Base-by-base conservation (phyloP, 2,888 invertebrate species). In the Rhamnusium bicolor region DNA sequence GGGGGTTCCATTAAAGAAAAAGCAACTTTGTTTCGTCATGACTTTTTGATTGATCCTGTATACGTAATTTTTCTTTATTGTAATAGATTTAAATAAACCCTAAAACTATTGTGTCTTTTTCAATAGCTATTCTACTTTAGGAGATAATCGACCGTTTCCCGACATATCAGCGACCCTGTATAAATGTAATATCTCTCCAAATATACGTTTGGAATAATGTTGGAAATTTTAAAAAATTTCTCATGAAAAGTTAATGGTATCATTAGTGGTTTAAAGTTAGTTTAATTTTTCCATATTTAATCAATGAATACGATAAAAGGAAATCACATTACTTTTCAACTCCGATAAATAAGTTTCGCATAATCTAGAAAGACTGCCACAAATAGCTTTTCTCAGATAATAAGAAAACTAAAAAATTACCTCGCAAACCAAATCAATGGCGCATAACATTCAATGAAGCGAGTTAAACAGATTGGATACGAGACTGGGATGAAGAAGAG, bases 391-490 rank as follows among this genome's bases (percentile, higher is more conserved):
- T 75, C 73, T 75, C 79, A 72, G 76, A 76, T 78, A 78, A 79
- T 78, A 80, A 83, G 83, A 82, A 84, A 84, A 81, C 82, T 80
- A 84, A 86, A 85, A 86, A 85, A 85, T 85, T 83, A 84, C 84
- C 81, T 82, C 81, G 81, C 80, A 81, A 84, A 85, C 84, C 85
- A 81, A 86, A 83, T 84, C 86, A 87, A 87, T 86, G 86, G 86
- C 84, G 86, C 85, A 85, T 85, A 82, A 84, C 83, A 86, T 84
- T 86, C 87, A 86, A 86, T 87, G 87, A 86, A 86, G 85, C 86
- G 85, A 81, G 82, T 79, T 86, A 86, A 87, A 87, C 85, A 87
- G 87, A 87, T 87, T 87, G 87, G 86, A 85, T 86, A 85, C 86
- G 85, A 83, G 85, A 84, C 83, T 79, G 72, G 86, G 85, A 86